Conservation (phyloP, 2,797 vertebrate genomes). For the Poecilia wingei region DNA sequence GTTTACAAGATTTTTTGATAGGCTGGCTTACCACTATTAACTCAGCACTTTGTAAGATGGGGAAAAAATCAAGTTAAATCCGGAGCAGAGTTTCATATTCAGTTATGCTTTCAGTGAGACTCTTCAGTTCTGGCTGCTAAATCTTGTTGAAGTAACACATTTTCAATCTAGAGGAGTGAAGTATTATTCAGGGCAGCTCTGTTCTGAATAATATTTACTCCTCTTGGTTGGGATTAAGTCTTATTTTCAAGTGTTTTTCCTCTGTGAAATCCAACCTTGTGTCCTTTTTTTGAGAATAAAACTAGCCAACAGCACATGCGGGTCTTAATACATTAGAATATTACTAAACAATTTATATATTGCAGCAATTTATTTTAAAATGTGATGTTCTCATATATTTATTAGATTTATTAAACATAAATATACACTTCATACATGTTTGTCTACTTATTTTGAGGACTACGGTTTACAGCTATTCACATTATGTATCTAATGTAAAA, state of each 20-base stretch:
- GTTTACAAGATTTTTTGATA: slow-evolving; percentile 29
- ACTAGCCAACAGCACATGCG: background rate
- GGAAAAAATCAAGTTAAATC: slow-evolving; percentile 16
- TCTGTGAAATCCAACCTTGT: slow-evolving; percentile 23
- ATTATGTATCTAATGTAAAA: background rate
- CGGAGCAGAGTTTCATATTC: slow-evolving; percentile 15
- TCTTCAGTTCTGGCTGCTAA: background rate
- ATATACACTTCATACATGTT: background rate
- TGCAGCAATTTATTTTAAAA: background rate
- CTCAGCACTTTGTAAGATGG: slow-evolving; percentile 5
- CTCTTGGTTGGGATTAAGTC: slow-evolving; percentile 15
- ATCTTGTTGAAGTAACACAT: slow-evolving; percentile 10
- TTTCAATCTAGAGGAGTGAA: background rate
- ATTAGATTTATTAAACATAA: background rate
- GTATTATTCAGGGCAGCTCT: slow-evolving; percentile 9
- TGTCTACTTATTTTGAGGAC: background rate
- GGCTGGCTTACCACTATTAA: slow-evolving; percentile 22
- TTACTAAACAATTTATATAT: background rate
- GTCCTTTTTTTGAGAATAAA: background rate
- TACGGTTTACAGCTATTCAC: background rate
- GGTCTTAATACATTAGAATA: background rate
- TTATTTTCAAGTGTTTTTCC: slow-evolving; percentile 14
- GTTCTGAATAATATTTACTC: background rate
- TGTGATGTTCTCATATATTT: background rate
- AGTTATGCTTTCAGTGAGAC: background rate